Percentiles rank a stretch among this genome's conserved stretches.
phyloP scores from a whole-genome alignment of 2,113 vertebrate genomes.

The Picathartes gymnocephalus region DNA sequence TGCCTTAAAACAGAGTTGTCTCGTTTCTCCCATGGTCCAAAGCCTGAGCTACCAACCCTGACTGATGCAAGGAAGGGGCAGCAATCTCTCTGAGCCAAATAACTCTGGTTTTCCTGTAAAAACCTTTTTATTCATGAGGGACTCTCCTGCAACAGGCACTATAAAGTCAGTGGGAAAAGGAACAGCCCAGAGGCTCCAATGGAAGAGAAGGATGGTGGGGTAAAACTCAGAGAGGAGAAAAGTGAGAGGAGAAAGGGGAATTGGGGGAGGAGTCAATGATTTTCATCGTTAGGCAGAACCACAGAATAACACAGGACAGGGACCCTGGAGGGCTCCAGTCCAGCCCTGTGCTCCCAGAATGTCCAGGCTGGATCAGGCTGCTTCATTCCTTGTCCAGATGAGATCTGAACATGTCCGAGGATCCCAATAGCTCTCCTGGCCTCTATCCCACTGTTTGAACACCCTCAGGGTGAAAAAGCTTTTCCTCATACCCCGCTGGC shows the following conservation, averaged over 20 bases:
- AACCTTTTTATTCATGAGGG: neutral
- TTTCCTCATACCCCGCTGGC: neutral
- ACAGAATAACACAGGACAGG: neutral
- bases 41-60: fast-evolving
- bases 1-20: neutral
- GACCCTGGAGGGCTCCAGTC: neutral
- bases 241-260: neutral
- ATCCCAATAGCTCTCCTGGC: neutral
- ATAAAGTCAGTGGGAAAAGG: neutral
- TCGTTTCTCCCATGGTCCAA: neutral
- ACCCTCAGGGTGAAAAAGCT: neutral
- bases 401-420: neutral
- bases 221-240: neutral
- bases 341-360: neutral
- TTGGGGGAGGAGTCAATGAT: neutral
- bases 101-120: neutral
- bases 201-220: neutral
- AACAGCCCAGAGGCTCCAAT: neutral
- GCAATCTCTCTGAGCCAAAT: neutral
- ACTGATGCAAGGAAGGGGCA: neutral
- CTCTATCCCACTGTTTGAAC: neutral
- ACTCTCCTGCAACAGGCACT: neutral
- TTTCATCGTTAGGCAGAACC: neutral
- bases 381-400: neutral
- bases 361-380: neutral